phyloP scores from a whole-genome alignment of 1,140 invertebrate species.

The Microplitis demolitor region DNA sequence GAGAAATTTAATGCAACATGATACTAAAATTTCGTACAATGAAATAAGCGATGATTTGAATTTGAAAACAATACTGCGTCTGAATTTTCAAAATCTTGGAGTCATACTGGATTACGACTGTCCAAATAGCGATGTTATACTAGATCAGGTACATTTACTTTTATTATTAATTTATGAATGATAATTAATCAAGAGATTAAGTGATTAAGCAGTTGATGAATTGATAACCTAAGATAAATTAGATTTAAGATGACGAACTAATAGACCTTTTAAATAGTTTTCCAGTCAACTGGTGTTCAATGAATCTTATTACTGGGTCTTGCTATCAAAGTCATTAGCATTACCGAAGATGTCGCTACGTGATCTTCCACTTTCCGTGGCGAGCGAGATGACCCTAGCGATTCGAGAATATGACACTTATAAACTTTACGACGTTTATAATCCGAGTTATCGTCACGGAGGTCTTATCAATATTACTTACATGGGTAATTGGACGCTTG shows the following conservation, averaged over 20 bases:
- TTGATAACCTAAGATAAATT: not conserved
- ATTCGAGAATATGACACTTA: constrained; percentile 27
- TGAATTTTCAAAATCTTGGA: constrained; percentile 46
- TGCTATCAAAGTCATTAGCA: constrained; percentile 24
- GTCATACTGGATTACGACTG: constrained; percentile 44
- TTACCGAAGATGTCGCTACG: constrained; percentile 29
- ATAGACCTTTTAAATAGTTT: constrained; percentile 16
- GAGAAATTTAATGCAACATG: constrained; percentile 3
- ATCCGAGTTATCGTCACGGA: constrained; percentile 61
- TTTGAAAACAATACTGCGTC: constrained; percentile 32
- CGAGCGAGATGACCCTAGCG: constrained; percentile 43
- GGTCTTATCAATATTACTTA: constrained; percentile 58
- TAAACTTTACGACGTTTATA: constrained; percentile 49
- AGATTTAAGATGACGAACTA: not conserved
- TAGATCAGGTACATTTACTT: constrained; percentile 10
- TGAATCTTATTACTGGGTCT: constrained; percentile 47
- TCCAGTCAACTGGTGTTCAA: constrained; percentile 35
- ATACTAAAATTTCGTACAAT: constrained; percentile 26
- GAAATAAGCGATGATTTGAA: constrained; percentile 25
- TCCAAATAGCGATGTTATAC: constrained; percentile 26
- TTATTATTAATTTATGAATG: no score
- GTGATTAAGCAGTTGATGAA: not conserved
- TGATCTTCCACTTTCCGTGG: constrained; percentile 38
- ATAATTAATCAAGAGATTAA: no score
- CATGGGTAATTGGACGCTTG: constrained; percentile 56